phyloP scores from a whole-genome alignment of 2,888 invertebrate species.

The Autographa pulchrina region DNA sequence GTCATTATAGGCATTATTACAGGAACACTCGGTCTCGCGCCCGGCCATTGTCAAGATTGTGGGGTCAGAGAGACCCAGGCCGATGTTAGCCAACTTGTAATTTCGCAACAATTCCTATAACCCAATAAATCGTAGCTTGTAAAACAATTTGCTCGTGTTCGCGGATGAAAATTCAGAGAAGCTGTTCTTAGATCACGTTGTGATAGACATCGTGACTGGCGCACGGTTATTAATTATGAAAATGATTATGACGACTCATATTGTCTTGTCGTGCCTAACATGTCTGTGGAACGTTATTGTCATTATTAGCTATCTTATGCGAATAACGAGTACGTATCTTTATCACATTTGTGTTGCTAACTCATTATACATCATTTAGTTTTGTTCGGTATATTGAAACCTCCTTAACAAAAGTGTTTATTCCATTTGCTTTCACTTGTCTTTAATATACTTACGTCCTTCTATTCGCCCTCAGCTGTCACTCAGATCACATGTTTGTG shows the following conservation, averaged over 20 bases:
- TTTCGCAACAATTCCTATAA: conserved; percentile 85
- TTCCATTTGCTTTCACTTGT: conserved; percentile 12
- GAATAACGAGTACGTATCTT: conserved; percentile 23
- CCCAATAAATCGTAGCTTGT: conserved; percentile 85
- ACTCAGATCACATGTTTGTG: conserved; percentile 6
- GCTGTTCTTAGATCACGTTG: conserved; percentile 75
- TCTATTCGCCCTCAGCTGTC: not conserved
- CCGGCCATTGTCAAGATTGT: conserved; percentile 89
- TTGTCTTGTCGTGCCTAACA: conserved; percentile 70
- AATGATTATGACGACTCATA: conserved; percentile 77
- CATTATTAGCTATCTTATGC: conserved; percentile 50
- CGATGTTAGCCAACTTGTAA: conserved; percentile 83
- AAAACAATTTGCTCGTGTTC: conserved; percentile 82
- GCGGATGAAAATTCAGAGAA: conserved; percentile 64
- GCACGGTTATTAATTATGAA: conserved; percentile 83
- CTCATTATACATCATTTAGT: conserved; percentile 16
- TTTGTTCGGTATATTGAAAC: too few species aligned
- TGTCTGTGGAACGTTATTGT: conserved; percentile 41
- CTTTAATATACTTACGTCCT: conserved; percentile 11
- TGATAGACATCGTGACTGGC: conserved; percentile 81
- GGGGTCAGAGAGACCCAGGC: conserved; percentile 82
- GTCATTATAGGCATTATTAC: conserved; percentile 87
- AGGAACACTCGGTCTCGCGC: conserved; percentile 80
- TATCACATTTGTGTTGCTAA: conserved; percentile 33
- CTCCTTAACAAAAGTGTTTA: not conserved